Percentiles rank a stretch among this genome's conserved stretches.
These are phyloP conservation scores for Platynereis dumerilii DNA, from an alignment of 2,888 invertebrate genomes.

Conservation along the genomic window DNA sequence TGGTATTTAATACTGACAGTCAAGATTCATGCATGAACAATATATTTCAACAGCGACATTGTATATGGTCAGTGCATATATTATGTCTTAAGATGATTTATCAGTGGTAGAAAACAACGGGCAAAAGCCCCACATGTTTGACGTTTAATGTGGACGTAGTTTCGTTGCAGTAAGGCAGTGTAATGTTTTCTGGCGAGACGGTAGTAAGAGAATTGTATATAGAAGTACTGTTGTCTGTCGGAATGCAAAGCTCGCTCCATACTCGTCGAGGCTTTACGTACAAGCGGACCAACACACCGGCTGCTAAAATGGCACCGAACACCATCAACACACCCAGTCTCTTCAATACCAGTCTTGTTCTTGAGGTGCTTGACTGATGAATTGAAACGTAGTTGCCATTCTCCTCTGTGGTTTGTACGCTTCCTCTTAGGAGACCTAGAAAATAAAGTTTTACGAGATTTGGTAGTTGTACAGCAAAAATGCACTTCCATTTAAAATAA, in stretches of 20 bases:
- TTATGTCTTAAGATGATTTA: no score
- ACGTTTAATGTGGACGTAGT: not conserved
- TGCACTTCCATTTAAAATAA: no score
- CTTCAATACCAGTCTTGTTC: slow-evolving; percentile 5
- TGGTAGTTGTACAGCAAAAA: no score
- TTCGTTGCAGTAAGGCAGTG: slow-evolving; percentile 6
- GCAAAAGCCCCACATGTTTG: no score
- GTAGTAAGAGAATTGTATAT: not conserved
- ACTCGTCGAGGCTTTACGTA: slow-evolving; percentile 8
- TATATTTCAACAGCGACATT: no score
- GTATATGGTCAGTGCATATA: no score
- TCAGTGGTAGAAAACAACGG: no score
- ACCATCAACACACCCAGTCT: slow-evolving; percentile 8
- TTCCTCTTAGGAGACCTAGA: slow-evolving; percentile 3
- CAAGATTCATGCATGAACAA: no score
- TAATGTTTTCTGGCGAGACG: not conserved
- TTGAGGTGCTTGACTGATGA: not conserved
- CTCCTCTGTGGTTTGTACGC: not conserved
- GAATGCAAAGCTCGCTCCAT: slow-evolving; percentile 12
- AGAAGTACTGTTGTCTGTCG: not conserved
- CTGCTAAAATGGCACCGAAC: slow-evolving; percentile 8
- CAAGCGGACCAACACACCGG: slow-evolving; percentile 10
- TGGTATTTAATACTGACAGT: no score
- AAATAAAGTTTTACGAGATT: no score
- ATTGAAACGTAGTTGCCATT: slow-evolving; percentile 11